These are phyloP conservation scores for Erethizon dorsatum DNA, from an alignment of 2,797 vertebrate species.

Conservation along the genomic window DNA sequence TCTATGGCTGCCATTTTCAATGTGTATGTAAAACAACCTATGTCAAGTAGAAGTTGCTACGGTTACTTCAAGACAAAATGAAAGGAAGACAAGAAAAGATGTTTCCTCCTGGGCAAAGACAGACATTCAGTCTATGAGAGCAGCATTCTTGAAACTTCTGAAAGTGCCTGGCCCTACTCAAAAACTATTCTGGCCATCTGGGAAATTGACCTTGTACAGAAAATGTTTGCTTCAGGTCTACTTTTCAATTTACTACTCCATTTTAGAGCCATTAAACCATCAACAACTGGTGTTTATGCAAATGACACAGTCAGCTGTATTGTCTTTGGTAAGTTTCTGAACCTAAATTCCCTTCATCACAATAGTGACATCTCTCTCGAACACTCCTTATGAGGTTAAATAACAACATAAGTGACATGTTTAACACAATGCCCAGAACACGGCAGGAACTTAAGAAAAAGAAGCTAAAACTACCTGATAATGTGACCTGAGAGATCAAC, in stretches of 20 bases:
- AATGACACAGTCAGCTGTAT: neutral
- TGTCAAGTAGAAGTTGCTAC: neutral
- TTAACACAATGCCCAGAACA: neutral
- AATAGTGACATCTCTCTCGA: neutral
- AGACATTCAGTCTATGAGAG: conserved; percentile 4
- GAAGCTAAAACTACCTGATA: neutral
- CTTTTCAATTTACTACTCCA: neutral
- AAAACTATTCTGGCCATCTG: neutral
- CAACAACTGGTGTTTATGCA: neutral
- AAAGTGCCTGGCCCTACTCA: neutral
- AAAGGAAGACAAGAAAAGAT: neutral
- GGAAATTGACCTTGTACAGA: neutral
- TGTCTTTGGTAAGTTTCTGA: neutral
- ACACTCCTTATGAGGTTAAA: neutral
- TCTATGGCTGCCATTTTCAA: conserved; percentile 23
- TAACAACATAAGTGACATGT: neutral
- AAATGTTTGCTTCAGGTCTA: neutral
- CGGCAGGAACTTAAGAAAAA: neutral
- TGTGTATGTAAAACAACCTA: neutral
- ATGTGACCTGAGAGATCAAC: neutral
- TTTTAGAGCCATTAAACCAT: conserved; percentile 47
- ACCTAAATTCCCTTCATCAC: conserved; percentile 11
- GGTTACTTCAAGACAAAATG: neutral
- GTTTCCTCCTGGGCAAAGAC: neutral
- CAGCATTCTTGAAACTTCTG: neutral